Evolutionary conservation across 2,113 vertebrate species (phyloP), one percentile per base, ranked within the genome.

Genomic region (Oceanites oceanicus): DNA sequence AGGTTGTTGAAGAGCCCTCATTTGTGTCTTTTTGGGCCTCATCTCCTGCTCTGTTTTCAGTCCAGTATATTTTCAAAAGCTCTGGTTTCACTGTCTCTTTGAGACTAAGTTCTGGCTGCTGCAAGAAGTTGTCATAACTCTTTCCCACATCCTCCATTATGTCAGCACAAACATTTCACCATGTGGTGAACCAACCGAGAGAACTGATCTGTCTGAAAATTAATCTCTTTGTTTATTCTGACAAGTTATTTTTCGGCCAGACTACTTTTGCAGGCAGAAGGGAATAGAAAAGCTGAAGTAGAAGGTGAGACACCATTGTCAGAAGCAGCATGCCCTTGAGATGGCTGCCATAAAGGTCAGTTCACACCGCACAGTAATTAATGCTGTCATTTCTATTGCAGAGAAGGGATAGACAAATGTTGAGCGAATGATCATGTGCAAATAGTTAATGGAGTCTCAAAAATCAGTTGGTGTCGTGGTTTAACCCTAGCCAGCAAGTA

Each of bases 361-460:
- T 20, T 78, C 19, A 34, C 26, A 15, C 38, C 4, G 4, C 42
- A 17, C 23, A 29, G 40, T n/a, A 16, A 10, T 53, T 63, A 38
- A 15, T n/a, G 53, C 58, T 53, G 63, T 6, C 13, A 18, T 56
- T 59, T 79, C 45, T 47, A 0, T 52, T 56, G 40, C 50, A 55
- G 40, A 55, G 40, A 47, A 55, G 36, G 12, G 29, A 6, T 16
- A 26, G 40, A 26, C 19, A 21, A 36, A 56, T 25, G 13, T 10
- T 29, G 11, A 45, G 56, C 6, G 1, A 45, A 50, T 3, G 0
- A 6, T 45, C 15, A 2, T 3, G 4, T 45, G 29, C 68, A 34
- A 16, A 17, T n/a, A 61, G 36, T 40, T n/a, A 17, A 1, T 11
- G 18, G 49, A 81, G 44, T 27, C 44, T 70, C 25, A 65, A 58